Conservation (phyloP, 2,888 invertebrate species). For the Cryptocephalus moraei region DNA sequence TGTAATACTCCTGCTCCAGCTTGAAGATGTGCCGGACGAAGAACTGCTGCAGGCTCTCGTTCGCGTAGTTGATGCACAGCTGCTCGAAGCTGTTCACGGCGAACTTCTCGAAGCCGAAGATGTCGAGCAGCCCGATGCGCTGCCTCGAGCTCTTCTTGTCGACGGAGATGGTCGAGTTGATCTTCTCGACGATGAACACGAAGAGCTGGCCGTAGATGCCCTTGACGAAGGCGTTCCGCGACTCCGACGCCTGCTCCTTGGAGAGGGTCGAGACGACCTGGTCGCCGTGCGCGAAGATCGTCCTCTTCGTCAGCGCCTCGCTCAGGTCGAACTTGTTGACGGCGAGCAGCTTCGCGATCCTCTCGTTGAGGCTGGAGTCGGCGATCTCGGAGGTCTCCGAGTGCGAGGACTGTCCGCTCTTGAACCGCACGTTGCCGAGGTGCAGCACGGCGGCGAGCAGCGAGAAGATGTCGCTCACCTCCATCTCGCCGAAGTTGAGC, state of each 20-base stretch:
- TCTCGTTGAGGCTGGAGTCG: conserved; percentile 57
- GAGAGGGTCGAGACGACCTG: conserved; percentile 67
- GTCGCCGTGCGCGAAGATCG: conserved; percentile 76
- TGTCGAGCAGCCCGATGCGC: conserved; percentile 82
- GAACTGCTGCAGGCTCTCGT: conserved; percentile 93
- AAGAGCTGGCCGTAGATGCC: conserved; percentile 88
- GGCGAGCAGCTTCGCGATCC: conserved; percentile 62
- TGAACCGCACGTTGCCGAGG: conserved; percentile 83
- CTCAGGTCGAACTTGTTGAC: conserved; percentile 59
- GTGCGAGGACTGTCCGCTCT: conserved; percentile 60
- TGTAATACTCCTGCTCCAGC: conserved; percentile 89
- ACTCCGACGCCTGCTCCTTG: conserved; percentile 67
- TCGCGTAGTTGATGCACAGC: conserved; percentile 92
- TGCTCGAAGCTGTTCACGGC: conserved; percentile 88
- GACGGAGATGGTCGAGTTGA: conserved; percentile 75
- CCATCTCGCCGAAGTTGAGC: conserved; percentile 73
- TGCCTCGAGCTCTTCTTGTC: conserved; percentile 40
- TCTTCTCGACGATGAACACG: conserved; percentile 78
- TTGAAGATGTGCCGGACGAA: conserved; percentile 94
- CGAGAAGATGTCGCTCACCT: conserved; percentile 76
- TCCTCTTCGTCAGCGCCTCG: conserved; percentile 75
- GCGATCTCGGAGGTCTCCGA: conserved; percentile 80
- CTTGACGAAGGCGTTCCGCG: conserved; percentile 87
- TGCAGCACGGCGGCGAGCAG: conserved; percentile 82
- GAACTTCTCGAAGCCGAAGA: conserved; percentile 96